Conservation (phyloP, 1,140 invertebrate genomes). For the Physella acuta region DNA sequence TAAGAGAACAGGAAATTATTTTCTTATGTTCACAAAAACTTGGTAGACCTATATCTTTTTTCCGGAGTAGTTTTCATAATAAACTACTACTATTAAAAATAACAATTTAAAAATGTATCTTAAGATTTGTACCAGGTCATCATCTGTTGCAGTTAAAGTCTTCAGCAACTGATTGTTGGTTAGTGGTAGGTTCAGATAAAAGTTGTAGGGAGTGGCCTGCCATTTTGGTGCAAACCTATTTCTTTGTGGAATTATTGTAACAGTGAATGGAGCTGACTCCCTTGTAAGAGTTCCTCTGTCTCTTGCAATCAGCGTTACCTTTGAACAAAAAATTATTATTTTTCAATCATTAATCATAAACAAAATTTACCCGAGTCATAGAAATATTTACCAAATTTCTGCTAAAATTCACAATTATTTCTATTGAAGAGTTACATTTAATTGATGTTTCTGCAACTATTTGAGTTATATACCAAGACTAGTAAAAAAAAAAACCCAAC, state of each 20-base stretch:
- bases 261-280: slow-evolving; percentile 1
- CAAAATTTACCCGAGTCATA: no score
- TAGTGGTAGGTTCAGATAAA: not conserved
- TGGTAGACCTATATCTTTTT: not conserved
- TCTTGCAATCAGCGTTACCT: slow-evolving; percentile 8
- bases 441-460: no score
- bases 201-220: not conserved
- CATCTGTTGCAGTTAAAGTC: not conserved
- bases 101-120: not conserved
- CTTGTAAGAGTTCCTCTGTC: slow-evolving; percentile 1
- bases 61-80: not conserved
- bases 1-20: no score
- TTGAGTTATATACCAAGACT: no score
- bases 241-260: not conserved
- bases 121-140: slow-evolving; percentile 7
- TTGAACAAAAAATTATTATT: no score
- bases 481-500: no score
- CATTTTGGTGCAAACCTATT: slow-evolving; percentile 7
- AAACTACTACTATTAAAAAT: not conserved
- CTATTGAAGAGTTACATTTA: no score
- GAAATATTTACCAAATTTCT: no score
- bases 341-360: no score
- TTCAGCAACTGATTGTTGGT: slow-evolving; percentile 1
- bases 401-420: no score
- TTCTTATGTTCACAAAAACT: no score